Conservation (phyloP, 2,888 invertebrate genomes). For the Lepetodrilus schrolli region DNA sequence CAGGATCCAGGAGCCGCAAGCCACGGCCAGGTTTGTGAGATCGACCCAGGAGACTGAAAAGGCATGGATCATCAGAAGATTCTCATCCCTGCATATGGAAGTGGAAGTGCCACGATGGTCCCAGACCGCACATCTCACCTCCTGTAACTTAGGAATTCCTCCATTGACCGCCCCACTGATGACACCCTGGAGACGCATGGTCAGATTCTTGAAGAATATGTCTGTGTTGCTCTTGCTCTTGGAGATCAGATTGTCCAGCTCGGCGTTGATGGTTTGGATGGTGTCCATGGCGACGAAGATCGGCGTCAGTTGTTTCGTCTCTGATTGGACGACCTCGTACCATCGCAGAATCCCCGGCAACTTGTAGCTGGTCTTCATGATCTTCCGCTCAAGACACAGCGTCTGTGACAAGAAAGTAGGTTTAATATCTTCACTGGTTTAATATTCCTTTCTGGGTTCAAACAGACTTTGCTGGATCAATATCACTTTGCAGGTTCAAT, state of each 20-base stretch:
- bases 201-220: constrained; percentile 63
- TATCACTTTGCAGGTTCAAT: too few relatives aligned
- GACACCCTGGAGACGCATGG: constrained; percentile 71
- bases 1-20: too few relatives aligned
- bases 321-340: constrained; percentile 81
- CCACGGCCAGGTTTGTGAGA: too few relatives aligned
- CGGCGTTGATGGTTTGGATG: constrained; percentile 60
- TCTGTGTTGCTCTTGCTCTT: constrained; percentile 81
- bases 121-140: constrained; percentile 53
- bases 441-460: too few relatives aligned
- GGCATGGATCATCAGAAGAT: too few relatives aligned
- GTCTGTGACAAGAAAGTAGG: constrained; percentile 55
- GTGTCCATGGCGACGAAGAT: constrained; percentile 68
- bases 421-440: too few relatives aligned
- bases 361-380: constrained; percentile 61
- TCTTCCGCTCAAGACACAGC: constrained; percentile 69
- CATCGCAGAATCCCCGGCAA: constrained; percentile 73
- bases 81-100: too few relatives aligned
- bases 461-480: too few relatives aligned
- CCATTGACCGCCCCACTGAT: constrained; percentile 73
- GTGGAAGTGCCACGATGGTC: neutral
- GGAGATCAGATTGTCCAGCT: constrained; percentile 82
- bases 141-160: constrained; percentile 73
- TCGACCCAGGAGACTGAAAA: too few relatives aligned
- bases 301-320: constrained; percentile 83